These are phyloP conservation scores for Poeciliopsis occidentalis DNA, from an alignment of 2,113 vertebrate genomes.

Conservation along the genomic window DNA sequence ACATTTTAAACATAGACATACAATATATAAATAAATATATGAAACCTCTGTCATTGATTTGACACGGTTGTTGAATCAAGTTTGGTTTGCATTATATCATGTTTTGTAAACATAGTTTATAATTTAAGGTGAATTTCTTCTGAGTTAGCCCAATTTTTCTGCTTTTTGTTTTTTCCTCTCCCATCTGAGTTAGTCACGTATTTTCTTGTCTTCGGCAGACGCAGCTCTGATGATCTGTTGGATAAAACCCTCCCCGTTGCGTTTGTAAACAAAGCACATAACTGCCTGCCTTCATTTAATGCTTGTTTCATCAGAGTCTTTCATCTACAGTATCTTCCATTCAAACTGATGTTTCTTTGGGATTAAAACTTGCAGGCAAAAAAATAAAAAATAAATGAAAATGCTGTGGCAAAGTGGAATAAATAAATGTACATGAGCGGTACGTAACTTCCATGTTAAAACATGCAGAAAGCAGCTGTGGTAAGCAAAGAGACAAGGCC, in stretches of 20 bases:
- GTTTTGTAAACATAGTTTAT: too few species aligned
- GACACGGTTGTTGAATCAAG: too few species aligned
- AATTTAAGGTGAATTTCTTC: too few species aligned
- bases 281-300: neutral
- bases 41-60: too few species aligned
- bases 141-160: too few species aligned
- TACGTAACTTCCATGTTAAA: neutral
- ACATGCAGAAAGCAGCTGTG: constrained; percentile 6
- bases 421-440: neutral
- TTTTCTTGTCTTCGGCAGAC: neutral
- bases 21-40: too few species aligned
- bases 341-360: neutral
- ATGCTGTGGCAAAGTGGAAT: neutral
- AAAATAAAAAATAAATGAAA: neutral
- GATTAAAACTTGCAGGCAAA: neutral
- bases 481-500: neutral
- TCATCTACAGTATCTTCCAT: neutral
- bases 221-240: neutral
- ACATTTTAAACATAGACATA: too few species aligned
- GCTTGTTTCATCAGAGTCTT: neutral
- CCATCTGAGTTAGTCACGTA: neutral
- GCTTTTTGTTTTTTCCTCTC: neutral
- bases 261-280: neutral
- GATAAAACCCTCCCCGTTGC: neutral
- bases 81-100: too few species aligned